These are phyloP conservation scores for Dolomedes plantarius DNA, from an alignment of 2,888 invertebrate genomes.

Conservation along the genomic window DNA sequence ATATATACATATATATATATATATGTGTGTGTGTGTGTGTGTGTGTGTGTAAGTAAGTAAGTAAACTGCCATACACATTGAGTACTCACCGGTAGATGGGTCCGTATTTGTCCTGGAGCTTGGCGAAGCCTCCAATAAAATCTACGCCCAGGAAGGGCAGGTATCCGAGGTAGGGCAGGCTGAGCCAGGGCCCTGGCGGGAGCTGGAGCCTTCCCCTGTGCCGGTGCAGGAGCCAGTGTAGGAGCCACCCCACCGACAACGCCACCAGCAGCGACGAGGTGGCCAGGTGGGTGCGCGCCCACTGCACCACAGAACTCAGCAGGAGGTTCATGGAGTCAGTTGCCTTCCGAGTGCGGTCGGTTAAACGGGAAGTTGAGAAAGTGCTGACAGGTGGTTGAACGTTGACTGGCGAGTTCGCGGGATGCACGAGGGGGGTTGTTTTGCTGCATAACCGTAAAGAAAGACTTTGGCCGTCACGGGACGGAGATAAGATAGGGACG, in stretches of 20 bases:
- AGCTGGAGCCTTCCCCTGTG: slow-evolving; percentile 7
- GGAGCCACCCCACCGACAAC: slow-evolving; percentile 43
- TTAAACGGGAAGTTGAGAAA: too few relatives aligned
- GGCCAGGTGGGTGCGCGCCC: slow-evolving; percentile 61
- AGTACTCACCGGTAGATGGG: slow-evolving; percentile 58
- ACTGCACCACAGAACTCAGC: slow-evolving; percentile 26
- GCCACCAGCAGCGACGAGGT: slow-evolving; percentile 59
- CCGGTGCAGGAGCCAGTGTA: slow-evolving; percentile 48
- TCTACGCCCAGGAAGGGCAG: slow-evolving; percentile 60
- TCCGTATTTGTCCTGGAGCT: slow-evolving; percentile 55
- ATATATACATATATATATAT: too few relatives aligned
- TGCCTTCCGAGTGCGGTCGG: too few relatives aligned
- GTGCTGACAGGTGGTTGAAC: too few relatives aligned
- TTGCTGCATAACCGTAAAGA: too few relatives aligned
- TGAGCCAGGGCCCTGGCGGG: slow-evolving; percentile 63
- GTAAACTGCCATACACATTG: too few relatives aligned
- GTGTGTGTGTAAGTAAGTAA: too few relatives aligned
- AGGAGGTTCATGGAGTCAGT: slow-evolving; percentile 2
- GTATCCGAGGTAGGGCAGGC: slow-evolving; percentile 51
- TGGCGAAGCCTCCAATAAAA: slow-evolving; percentile 46
- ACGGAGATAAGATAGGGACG: too few relatives aligned
- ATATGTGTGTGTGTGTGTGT: too few relatives aligned
- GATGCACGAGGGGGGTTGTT: too few relatives aligned
- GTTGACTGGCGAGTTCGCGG: too few relatives aligned
- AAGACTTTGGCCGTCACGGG: too few relatives aligned